Conservation (phyloP, 2,888 invertebrate genomes). For the Sminthurides aquaticus region DNA sequence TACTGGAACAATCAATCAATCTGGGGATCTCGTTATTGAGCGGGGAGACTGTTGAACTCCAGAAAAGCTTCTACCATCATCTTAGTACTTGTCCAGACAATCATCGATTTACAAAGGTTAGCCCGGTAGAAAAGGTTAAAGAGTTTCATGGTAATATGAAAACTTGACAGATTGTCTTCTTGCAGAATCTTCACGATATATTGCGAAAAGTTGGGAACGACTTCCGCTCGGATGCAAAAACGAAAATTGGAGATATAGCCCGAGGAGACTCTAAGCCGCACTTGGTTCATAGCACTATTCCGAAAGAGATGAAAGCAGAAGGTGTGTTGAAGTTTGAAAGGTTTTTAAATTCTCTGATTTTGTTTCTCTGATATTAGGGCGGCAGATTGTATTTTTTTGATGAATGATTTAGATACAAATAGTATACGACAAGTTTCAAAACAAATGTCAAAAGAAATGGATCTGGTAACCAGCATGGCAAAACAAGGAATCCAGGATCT, state of each 20-base stretch:
- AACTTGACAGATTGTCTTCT: no score
- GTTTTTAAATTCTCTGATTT: no score
- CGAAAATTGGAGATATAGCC: conserved; percentile 44
- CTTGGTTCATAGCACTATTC: conserved; percentile 39
- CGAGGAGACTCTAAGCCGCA: conserved; percentile 42
- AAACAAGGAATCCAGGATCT: conserved; percentile 31
- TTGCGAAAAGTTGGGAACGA: conserved; percentile 42
- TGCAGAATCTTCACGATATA: conserved; percentile 40
- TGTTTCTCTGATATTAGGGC: no score
- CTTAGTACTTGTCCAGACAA: conserved; percentile 39
- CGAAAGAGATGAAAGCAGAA: conserved; percentile 30
- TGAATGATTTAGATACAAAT: conserved; percentile 32
- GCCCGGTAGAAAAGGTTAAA: conserved; percentile 12
- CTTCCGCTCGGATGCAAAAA: conserved; percentile 42
- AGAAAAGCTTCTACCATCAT: conserved; percentile 42
- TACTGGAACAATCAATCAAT: conserved; percentile 43
- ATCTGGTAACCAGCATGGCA: conserved; percentile 25
- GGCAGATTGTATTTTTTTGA: no score
- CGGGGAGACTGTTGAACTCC: conserved; percentile 42
- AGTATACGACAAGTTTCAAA: conserved; percentile 41
- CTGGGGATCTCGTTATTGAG: conserved; percentile 42
- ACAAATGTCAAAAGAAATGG: conserved; percentile 38
- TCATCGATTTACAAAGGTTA: conserved; percentile 44
- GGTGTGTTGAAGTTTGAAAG: conserved; percentile 15
- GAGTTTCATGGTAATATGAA: no score